Evolutionary conservation across 2,797 vertebrate species (phyloP).

Genomic region (Gadopsis marmoratus): DNA sequence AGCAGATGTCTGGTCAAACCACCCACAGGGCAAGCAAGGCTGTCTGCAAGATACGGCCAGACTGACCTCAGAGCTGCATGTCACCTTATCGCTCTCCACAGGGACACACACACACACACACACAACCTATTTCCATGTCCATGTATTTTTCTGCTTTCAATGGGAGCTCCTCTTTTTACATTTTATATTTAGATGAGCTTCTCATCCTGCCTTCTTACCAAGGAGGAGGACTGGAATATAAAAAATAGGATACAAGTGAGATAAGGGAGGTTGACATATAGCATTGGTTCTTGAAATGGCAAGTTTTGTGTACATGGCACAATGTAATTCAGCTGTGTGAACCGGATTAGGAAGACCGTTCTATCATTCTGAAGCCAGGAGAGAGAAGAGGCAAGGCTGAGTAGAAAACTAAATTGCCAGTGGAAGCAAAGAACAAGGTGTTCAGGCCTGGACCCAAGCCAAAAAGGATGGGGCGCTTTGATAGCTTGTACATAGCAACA

Average conservation of each 20-base stretch:
- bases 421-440: conserved; percentile 16
- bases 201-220: conserved; percentile 8
- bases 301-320: conserved; percentile 1
- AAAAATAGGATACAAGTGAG: conserved; percentile 4
- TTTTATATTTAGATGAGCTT: conserved; percentile 31
- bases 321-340: conserved; percentile 8
- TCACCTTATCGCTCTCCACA: conserved; percentile 68
- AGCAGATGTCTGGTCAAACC: conserved; percentile 70
- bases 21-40: conserved; percentile 64
- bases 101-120: conserved; percentile 25
- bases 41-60: conserved; percentile 64
- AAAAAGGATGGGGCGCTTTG: not conserved
- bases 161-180: conserved; percentile 5
- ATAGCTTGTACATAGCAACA: conserved; percentile 4
- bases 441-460: conserved; percentile 5
- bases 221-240: not conserved
- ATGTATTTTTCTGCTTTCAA: conserved; percentile 25
- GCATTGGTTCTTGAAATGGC: not conserved
- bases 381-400: not conserved
- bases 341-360: conserved; percentile 13
- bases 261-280: not conserved
- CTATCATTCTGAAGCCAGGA: conserved; percentile 21
- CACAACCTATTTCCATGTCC: conserved; percentile 29
- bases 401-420: conserved; percentile 10
- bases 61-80: conserved; percentile 71